Base-by-base conservation (phyloP, 2,113 vertebrate genomes). In the Craseonycteris thonglongyai region DNA sequence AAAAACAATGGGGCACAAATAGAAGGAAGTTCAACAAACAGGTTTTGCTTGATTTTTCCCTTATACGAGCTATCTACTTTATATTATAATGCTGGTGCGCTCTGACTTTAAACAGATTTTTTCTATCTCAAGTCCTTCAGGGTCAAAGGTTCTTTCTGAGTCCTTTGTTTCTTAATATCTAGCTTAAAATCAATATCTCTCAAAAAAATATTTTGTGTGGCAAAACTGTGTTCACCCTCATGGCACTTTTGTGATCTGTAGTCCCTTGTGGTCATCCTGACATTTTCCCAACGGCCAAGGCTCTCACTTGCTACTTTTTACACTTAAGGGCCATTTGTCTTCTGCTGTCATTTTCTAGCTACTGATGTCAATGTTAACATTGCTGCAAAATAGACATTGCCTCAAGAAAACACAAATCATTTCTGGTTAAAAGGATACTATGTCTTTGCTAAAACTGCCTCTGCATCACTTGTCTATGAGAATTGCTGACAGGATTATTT, bases 401-500 rank as follows among this genome's bases (percentile, higher is more conserved):
- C 96, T 95, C 68, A 83, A 95, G 94, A 93, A 95, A 96, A 79
- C 91, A 95, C 95, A 96, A 82, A 96, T 97, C 91, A 96, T 94
- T 95, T 96, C 81, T 95, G 74, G 40, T 93, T 96, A 94, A 97
- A 94, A 93, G 75, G 69, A 63, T 75, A 89, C 93, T 69, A 15
- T 65, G 68, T 88, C 91, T 96, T 95, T 95, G 89, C 63, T 90
- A 85, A 95, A 80, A 69, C 45, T 75, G 72, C 72, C 66, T 75
- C 21, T 92, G 61, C 33, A 56, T 95, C 59, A 91, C 71, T 90
- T 95, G 49, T 96, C 86, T 95, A 19, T 81, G 58, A 82, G 89
- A 82, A 92, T 40, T 92, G 91, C 71, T 94, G 95, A 94, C 76
- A 92, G 40, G 66, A 95, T 86, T 82, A 84, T 90, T 91, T 94